Base-by-base conservation (phyloP, 1,140 invertebrate species). In the Macrobrachium nipponense region DNA sequence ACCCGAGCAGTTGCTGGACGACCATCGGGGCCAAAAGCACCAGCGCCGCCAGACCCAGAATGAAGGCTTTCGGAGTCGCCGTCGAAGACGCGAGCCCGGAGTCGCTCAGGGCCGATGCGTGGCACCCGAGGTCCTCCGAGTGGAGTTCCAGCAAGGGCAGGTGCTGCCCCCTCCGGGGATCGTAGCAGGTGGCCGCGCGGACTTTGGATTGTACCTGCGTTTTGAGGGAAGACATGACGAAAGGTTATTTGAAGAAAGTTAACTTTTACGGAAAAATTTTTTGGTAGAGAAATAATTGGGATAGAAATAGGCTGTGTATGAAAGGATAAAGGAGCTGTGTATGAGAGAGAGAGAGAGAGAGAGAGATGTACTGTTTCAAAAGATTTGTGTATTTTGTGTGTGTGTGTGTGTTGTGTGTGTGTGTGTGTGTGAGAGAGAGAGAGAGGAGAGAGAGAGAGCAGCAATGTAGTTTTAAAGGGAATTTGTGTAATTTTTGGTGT, bases 101-200 rank as follows among this genome's bases (percentile, higher is more conserved):
- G 51, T 88, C 80, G 87, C 94, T 95, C 36, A 95, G 91, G 0
- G 95, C 95, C 88, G 94, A 95, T 12, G 95, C 95, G 91, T 95
- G 95, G 90, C 95, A 95, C 80, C 94, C 93, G 85, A 95, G 93
- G 89, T 95, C 94, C 90, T 95, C 95, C 2, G 95, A 94, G 80
- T 94, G 93, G 14, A 96, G 92, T 90, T 95, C 94, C 43, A 95
- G 91, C 51, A 96, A 93, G 15, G 94, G 94, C 60, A 94, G 91
- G 64, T 92, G 92, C 17, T 92, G 91, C n/a, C 93, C 93, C 2
- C 92, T 92, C 0, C 91, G 89, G 11, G 92, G 91, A 90, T 95
- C 94, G 36, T 93, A 92, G 90, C 95, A 96, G 18, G 93, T 94
- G 66, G 95, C 94, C 72, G 91, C 90, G 51, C 92, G 89, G 0